Evolutionary conservation across 2,888 invertebrate species (phyloP).

Genomic region (Amphimallon solstitiale): DNA sequence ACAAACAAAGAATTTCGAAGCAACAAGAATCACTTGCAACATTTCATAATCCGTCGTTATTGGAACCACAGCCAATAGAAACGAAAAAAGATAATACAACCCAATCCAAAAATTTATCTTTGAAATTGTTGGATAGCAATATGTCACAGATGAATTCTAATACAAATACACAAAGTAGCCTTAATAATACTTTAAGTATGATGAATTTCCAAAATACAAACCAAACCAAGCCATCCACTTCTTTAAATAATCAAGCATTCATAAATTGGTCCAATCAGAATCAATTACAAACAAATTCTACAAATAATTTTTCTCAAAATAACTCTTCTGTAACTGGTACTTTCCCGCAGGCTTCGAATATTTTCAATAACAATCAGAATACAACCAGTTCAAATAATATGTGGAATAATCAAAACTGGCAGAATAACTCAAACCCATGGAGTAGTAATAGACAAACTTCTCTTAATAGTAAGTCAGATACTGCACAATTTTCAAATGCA

Average conservation of each 20-base stretch:
- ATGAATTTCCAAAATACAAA: slow-evolving; percentile 1
- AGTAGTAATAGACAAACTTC: slow-evolving; percentile 6
- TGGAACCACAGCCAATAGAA: slow-evolving; percentile 60
- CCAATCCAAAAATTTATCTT: slow-evolving; percentile 72
- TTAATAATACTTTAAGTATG: neutral
- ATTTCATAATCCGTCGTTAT: slow-evolving; percentile 66
- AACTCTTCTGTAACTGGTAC: neutral
- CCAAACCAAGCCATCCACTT: neutral
- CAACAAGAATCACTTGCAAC: slow-evolving; percentile 75
- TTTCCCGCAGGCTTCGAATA: neutral
- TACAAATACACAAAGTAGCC: neutral
- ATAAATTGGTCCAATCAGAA: slow-evolving; percentile 51
- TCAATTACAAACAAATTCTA: neutral
- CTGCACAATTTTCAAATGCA: neutral
- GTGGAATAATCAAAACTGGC: slow-evolving; percentile 34
- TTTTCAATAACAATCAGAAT: slow-evolving; percentile 2
- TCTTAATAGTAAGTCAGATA: no score
- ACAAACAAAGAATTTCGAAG: slow-evolving; percentile 75
- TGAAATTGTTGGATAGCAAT: slow-evolving; percentile 64
- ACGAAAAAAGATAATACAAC: slow-evolving; percentile 57
- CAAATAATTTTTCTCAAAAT: neutral
- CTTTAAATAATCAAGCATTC: slow-evolving; percentile 64
- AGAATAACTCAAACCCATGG: slow-evolving; percentile 33
- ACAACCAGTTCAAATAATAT: neutral
- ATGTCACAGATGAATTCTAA: slow-evolving; percentile 36